Evolutionary conservation across 2,888 invertebrate species (phyloP).

Genomic region (Colletes collaris): DNA sequence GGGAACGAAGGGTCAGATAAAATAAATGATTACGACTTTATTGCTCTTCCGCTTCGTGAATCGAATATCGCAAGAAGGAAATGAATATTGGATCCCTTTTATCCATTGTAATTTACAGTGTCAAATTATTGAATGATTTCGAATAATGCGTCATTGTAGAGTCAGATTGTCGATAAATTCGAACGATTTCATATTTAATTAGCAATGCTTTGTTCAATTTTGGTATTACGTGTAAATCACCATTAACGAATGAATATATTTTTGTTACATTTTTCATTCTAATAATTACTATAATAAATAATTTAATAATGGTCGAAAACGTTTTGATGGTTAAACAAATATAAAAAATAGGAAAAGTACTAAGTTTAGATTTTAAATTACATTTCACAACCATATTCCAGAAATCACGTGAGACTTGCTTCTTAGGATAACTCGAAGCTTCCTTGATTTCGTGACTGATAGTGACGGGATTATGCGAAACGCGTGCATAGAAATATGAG

Average conservation of each 20-base stretch:
- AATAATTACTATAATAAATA: too few species aligned
- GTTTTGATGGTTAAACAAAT: too few species aligned
- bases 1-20: neutral
- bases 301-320: too few species aligned
- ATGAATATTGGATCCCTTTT: neutral
- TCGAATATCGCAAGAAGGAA: conserved; percentile 3
- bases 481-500: conserved; percentile 57
- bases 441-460: conserved; percentile 62
- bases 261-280: too few species aligned
- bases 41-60: conserved; percentile 2
- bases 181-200: too few species aligned
- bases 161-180: neutral
- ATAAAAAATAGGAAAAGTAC: too few species aligned
- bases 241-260: too few species aligned
- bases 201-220: too few species aligned
- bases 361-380: too few species aligned
- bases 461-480: conserved; percentile 47
- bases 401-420: conserved; percentile 45
- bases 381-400: conserved; percentile 26
- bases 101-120: neutral
- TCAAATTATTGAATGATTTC: conserved; percentile 26
- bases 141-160: neutral
- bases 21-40: conserved; percentile 28
- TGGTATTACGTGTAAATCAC: too few species aligned
- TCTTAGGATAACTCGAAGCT: conserved; percentile 33